Percentiles rank a stretch among this genome's conserved stretches.
phyloP scores from a whole-genome alignment of 2,113 vertebrate genomes.

The Macaca mulatta region DNA sequence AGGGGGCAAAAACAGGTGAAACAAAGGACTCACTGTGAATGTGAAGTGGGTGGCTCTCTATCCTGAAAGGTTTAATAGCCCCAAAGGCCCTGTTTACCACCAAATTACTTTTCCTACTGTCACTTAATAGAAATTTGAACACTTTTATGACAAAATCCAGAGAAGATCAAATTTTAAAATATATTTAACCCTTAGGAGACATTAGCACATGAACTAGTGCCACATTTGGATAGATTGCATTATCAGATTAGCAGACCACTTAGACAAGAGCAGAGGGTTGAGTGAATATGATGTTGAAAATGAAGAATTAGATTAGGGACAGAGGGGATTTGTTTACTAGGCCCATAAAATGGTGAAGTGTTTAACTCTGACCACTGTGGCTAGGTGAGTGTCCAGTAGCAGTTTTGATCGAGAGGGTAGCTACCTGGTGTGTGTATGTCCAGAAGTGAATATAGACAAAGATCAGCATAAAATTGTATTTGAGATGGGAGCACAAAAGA shows the following conservation, averaged over 20 bases:
- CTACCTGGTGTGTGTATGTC: background rate
- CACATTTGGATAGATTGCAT: background rate
- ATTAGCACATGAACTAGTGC: background rate
- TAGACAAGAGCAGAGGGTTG: background rate
- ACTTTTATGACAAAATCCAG: constrained; percentile 14
- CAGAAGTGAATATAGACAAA: background rate
- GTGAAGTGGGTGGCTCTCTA: background rate
- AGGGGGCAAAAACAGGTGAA: constrained; percentile 3
- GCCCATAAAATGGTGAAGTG: background rate
- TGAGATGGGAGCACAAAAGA: background rate
- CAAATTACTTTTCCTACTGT: background rate
- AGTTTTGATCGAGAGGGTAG: background rate
- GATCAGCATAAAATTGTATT: constrained; percentile 1
- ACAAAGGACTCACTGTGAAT: background rate
- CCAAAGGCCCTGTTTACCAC: background rate
- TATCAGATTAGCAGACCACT: background rate
- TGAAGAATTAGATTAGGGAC: background rate
- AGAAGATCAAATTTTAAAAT: background rate
- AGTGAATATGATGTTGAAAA: background rate
- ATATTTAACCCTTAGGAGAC: background rate
- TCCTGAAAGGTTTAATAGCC: background rate
- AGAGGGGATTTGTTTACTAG: background rate
- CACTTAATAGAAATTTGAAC: background rate
- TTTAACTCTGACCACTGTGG: background rate
- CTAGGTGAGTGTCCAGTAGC: background rate